A percentile compares a stretch with the other conserved stretches of the same genome.
These are phyloP conservation scores for Myotis brandtii DNA, from an alignment of 2,113 vertebrate species.

Conservation along the genomic window DNA sequence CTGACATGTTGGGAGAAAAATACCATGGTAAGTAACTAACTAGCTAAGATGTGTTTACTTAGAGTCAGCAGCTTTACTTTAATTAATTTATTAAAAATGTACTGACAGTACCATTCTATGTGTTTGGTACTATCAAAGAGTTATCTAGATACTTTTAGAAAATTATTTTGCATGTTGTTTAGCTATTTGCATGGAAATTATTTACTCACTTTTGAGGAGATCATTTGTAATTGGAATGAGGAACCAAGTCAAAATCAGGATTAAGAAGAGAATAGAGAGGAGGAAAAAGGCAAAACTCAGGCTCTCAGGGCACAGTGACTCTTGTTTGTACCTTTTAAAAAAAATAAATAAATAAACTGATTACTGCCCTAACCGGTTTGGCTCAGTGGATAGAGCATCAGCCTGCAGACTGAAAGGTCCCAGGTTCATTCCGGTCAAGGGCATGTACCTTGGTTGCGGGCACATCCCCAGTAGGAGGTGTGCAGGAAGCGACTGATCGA, in stretches of 20 bases:
- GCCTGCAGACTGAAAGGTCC: too few relatives aligned
- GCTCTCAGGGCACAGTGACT: neutral
- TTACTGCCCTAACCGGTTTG: too few relatives aligned
- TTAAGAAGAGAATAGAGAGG: neutral
- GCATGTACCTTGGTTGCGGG: too few relatives aligned
- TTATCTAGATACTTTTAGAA: neutral
- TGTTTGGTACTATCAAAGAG: neutral
- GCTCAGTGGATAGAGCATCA: too few relatives aligned
- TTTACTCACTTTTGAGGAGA: neutral
- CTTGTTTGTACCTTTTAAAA: neutral
- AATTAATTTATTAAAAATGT: neutral
- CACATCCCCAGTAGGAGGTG: too few relatives aligned
- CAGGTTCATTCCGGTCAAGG: too few relatives aligned
- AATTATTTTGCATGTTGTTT: neutral
- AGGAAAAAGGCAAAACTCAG: neutral
- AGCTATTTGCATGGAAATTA: neutral
- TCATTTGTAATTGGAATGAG: neutral
- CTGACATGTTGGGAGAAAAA: neutral
- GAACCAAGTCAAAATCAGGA: neutral
- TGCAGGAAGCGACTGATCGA: too few relatives aligned
- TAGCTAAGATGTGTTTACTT: neutral
- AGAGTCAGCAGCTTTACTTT: neutral
- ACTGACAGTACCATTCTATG: neutral
- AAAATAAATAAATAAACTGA: too few relatives aligned
- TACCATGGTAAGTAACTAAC: neutral